phyloP scores from a whole-genome alignment of 2,888 invertebrate genomes.

The Rhodophaea formosa region DNA sequence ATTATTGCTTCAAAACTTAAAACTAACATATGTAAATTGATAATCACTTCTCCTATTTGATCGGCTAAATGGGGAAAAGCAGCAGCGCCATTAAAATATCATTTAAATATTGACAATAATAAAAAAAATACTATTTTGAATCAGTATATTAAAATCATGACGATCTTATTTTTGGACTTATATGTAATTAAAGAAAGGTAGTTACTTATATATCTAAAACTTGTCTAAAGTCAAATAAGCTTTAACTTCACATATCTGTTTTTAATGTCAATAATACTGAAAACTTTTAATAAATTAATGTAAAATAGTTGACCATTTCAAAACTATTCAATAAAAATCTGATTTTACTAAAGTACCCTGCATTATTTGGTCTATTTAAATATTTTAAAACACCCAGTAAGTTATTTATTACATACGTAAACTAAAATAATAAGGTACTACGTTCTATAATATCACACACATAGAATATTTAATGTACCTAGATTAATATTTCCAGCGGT shows the following conservation, averaged over 20 bases:
- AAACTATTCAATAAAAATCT: not conserved
- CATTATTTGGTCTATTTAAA: slow-evolving; percentile 5
- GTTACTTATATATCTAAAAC: not conserved
- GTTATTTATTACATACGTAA: not conserved
- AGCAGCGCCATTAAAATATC: too few species aligned
- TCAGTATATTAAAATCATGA: not conserved
- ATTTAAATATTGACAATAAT: too few species aligned
- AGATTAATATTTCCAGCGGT: not conserved
- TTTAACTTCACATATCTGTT: not conserved
- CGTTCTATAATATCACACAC: not conserved
- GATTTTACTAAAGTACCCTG: not conserved
- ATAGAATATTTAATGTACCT: not conserved
- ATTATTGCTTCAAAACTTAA: too few species aligned
- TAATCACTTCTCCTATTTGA: too few species aligned
- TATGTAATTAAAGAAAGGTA: not conserved
- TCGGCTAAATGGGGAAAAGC: too few species aligned
- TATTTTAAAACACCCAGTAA: not conserved
- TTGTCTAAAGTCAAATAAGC: not conserved
- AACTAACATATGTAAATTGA: too few species aligned
- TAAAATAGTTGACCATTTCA: not conserved
- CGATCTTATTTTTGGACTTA: not conserved
- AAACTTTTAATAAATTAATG: not conserved
- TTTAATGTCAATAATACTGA: not conserved
- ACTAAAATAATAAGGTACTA: too few species aligned
- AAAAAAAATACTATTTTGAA: too few species aligned